Percentiles rank a stretch among this genome's conserved stretches.
Conservation (phyloP, 2,888 invertebrate genomes). For the Tipula lateralis region DNA sequence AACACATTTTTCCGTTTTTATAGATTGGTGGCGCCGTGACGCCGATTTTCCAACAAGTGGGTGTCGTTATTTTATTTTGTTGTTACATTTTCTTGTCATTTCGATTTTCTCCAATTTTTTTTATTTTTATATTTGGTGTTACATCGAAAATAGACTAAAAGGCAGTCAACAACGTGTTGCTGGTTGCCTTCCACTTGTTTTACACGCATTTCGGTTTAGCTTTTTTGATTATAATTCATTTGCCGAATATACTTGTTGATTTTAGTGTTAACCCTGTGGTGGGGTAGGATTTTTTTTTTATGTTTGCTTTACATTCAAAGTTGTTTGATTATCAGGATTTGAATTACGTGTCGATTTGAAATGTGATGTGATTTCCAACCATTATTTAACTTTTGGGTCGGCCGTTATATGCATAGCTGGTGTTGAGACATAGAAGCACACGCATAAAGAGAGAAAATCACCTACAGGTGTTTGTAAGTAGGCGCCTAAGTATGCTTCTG, state of each 20-base stretch:
- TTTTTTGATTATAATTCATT: neutral
- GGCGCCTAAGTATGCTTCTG: no score
- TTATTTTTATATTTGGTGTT: neutral
- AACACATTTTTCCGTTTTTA: neutral
- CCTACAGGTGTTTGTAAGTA: no score
- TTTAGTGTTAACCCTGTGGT: neutral
- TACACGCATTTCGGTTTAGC: neutral
- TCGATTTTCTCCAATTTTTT: neutral
- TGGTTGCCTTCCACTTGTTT: neutral
- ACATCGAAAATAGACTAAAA: neutral
- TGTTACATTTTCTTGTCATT: conserved; percentile 13
- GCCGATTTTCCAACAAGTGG: conserved; percentile 19
- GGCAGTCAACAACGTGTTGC: neutral
- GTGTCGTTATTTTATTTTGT: neutral
- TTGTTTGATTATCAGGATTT: no score
- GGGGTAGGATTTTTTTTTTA: neutral
- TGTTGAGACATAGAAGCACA: no score
- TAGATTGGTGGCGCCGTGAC: conserved; percentile 24
- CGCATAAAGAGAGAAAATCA: no score
- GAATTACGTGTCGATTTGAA: no score
- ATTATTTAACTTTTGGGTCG: no score
- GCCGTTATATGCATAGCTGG: no score
- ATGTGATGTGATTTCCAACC: no score
- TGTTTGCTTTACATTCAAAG: no score
- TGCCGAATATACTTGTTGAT: neutral